Base-by-base conservation (phyloP, 2,113 vertebrate genomes). In the Mobula hypostoma region DNA sequence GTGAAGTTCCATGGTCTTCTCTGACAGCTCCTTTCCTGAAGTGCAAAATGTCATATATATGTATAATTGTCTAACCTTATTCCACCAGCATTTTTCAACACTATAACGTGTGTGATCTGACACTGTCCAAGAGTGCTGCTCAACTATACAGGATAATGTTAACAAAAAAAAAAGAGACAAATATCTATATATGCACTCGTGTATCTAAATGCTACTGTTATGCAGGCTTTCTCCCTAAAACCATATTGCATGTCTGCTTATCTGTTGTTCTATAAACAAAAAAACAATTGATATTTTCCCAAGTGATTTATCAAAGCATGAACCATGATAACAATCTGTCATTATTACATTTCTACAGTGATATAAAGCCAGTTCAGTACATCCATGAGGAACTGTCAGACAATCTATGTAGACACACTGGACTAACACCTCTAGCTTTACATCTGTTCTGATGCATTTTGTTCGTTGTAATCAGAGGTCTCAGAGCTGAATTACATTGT, bases 1-100 rank as follows among this genome's bases (percentile, higher is more conserved):
- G 91, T 93, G 91, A 74, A 56, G 68, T 74, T 93, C 68, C 36
- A 56, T 56, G 70, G 24, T 56, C 91, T 72, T 74, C 91, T 48
- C 91, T 56, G 70, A 74, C 68, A 93, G 91, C 70, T 74, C 91
- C 91, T 72, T 27, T 70, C 91, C 1, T 40, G 66, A 74, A 93
- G 91, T 56, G 91, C 91, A 93, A 93, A 36, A 74, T 93, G 91
- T 93, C 68, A n/a, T 48, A n/a, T 74, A n/a, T 93, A 32, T 74
- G 91, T 93, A 29, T 48, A 93, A 93, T 70, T 93, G 91, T 74
- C 91, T 74, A 72, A 74, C 63, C 91, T 74, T 74, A 74, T 93
- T 56, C 91, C 36, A 56, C 32, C 3, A 56, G 68, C 36, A 12
- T 74, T 27, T 85, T 93, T 93, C 70, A 93, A 74, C 40, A 48